These are phyloP conservation scores for Nezara viridula DNA, from an alignment of 2,888 invertebrate species.

Conservation along the genomic window DNA sequence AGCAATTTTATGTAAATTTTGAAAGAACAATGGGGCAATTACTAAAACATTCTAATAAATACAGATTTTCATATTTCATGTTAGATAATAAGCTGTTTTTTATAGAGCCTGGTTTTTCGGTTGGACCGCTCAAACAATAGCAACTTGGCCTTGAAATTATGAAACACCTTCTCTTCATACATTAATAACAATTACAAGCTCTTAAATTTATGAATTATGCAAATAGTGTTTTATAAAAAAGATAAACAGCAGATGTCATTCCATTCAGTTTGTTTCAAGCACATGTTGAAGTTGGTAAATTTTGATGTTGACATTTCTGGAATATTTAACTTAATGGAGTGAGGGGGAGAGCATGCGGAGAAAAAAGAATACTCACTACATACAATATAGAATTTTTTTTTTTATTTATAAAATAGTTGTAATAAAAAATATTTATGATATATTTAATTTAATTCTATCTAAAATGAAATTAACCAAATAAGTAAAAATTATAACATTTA, in stretches of 20 bases:
- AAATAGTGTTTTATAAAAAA: background rate
- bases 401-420: too few relatives aligned
- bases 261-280: background rate
- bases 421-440: too few relatives aligned
- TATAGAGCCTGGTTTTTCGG: background rate
- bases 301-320: too few relatives aligned
- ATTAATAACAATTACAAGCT: background rate
- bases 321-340: too few relatives aligned
- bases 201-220: background rate
- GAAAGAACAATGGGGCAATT: background rate
- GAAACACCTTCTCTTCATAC: background rate
- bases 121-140: background rate
- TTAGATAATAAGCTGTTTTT: slow-evolving; percentile 11
- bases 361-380: too few relatives aligned
- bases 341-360: too few relatives aligned
- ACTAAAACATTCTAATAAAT: background rate
- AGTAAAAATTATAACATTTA: too few relatives aligned
- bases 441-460: too few relatives aligned
- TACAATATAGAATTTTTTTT: too few relatives aligned
- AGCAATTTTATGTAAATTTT: background rate
- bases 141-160: background rate
- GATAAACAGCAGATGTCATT: background rate
- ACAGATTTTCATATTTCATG: background rate
- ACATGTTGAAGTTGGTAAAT: too few relatives aligned
- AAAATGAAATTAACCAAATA: too few relatives aligned